These are phyloP conservation scores for Onchidella celtica DNA, from an alignment of 2,888 invertebrate genomes.

Conservation along the genomic window DNA sequence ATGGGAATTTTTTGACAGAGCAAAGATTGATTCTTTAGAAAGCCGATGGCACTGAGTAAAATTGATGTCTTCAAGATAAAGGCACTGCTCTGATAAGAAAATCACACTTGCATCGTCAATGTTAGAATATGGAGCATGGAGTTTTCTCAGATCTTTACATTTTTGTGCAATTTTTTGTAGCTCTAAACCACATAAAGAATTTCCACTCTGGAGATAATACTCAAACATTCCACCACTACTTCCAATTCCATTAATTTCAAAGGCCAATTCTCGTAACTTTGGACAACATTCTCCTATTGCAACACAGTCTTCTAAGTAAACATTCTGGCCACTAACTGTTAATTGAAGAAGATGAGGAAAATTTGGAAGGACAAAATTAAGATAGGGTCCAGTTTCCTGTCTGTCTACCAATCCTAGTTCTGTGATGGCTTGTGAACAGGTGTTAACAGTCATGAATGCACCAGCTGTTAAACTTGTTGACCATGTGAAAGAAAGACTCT, in stretches of 20 bases:
- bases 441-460: constrained; percentile 31
- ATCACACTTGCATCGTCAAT: constrained; percentile 47
- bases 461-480: constrained; percentile 32
- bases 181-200: constrained; percentile 42
- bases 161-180: constrained; percentile 39
- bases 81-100: constrained; percentile 41
- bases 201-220: constrained; percentile 19
- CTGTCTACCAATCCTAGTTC: constrained; percentile 39
- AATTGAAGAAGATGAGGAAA: constrained; percentile 37
- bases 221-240: constrained; percentile 32
- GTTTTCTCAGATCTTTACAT: constrained; percentile 41
- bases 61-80: constrained; percentile 41
- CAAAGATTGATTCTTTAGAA: constrained; percentile 25
- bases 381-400: constrained; percentile 39
- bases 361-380: constrained; percentile 43
- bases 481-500: constrained; percentile 38
- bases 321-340: constrained; percentile 38
- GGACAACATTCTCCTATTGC: constrained; percentile 46
- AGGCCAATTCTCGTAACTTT: constrained; percentile 37
- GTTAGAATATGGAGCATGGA: constrained; percentile 46
- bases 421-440: constrained; percentile 15
- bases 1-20: constrained; percentile 36
- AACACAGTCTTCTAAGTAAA: constrained; percentile 37
- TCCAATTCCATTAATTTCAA: constrained; percentile 15
- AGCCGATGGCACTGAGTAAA: constrained; percentile 40